Conservation (phyloP, 2,113 vertebrate species). For the Chitala chitala region DNA sequence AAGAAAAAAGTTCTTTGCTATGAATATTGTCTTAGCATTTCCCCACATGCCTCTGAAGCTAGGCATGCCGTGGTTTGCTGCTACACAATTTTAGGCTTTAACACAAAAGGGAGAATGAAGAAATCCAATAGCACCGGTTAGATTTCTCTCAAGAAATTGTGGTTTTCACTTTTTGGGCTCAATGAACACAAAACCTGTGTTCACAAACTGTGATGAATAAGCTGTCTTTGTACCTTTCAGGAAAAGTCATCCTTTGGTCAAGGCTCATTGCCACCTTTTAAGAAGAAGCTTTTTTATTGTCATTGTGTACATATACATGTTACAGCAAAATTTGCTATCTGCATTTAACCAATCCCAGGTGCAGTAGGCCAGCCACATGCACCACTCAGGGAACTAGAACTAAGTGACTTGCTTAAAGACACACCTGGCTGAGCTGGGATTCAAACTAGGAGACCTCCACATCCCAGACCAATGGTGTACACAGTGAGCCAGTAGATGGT, state of each 20-base stretch:
- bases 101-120: background rate
- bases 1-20: background rate
- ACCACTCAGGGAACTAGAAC: too few relatives aligned
- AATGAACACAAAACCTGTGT: background rate
- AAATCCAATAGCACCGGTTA: background rate
- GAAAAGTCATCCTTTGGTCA: background rate
- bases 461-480: too few relatives aligned
- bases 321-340: too few relatives aligned
- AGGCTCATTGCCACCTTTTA: too few relatives aligned
- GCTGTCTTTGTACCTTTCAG: background rate
- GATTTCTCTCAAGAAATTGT: background rate
- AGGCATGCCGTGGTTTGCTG: background rate
- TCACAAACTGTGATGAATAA: background rate
- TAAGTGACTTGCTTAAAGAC: too few relatives aligned
- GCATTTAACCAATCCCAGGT: too few relatives aligned
- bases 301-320: too few relatives aligned
- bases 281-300: too few relatives aligned
- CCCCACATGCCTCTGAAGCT: background rate
- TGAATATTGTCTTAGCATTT: background rate
- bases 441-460: too few relatives aligned
- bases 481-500: too few relatives aligned
- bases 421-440: too few relatives aligned
- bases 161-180: background rate
- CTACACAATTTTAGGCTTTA: background rate
- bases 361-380: too few relatives aligned